phyloP scores from a whole-genome alignment of 2,113 vertebrate genomes.

The Eurypyga helias region DNA sequence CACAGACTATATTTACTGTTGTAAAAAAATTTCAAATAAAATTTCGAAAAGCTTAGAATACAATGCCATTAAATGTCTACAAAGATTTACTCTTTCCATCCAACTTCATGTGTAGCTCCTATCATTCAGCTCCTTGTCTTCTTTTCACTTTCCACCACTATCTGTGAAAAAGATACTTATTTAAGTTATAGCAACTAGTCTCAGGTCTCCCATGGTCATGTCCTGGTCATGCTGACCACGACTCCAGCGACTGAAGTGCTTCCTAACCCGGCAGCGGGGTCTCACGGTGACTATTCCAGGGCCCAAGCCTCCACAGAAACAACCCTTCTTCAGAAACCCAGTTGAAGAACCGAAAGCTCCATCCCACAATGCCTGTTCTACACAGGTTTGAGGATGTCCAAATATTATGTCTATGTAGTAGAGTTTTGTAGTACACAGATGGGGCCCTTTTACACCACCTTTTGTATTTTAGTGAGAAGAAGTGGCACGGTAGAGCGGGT shows the following conservation, averaged over 20 bases:
- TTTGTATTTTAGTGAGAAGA: background rate
- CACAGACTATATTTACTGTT: conserved; percentile 70
- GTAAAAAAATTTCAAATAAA: conserved; percentile 74
- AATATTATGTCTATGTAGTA: background rate
- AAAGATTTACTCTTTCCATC: conserved; percentile 72
- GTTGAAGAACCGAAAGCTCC: background rate
- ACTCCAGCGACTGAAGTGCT: background rate
- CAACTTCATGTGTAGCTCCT: conserved; percentile 42
- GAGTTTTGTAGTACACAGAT: background rate
- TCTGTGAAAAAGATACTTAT: background rate
- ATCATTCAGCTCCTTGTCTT: conserved; percentile 22
- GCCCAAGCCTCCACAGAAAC: background rate
- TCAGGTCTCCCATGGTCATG: background rate
- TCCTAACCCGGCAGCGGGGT: background rate
- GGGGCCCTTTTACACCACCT: background rate
- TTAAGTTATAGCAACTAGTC: background rate
- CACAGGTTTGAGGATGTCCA: background rate
- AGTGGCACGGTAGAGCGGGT: background rate
- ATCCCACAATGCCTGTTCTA: background rate
- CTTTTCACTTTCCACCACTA: background rate
- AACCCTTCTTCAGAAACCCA: background rate
- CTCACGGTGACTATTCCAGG: background rate
- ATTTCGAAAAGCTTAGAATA: conserved; percentile 71
- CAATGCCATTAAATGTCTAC: conserved; percentile 61
- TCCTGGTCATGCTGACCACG: background rate